Evolutionary conservation across 1,140 invertebrate species (phyloP).

Genomic region (Lineus longissimus): DNA sequence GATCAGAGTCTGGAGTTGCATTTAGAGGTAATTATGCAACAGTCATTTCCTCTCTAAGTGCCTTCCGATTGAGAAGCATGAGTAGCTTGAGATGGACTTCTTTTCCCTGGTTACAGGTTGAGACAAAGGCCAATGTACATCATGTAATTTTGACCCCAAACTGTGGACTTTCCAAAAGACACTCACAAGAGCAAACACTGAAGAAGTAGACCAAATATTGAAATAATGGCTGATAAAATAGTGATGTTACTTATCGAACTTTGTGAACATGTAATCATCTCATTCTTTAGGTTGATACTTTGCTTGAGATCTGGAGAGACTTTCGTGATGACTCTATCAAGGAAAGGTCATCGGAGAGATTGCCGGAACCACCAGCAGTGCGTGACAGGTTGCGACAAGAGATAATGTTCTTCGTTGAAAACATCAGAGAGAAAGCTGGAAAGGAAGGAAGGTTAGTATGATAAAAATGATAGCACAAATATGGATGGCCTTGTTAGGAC

Average conservation of each 20-base stretch:
- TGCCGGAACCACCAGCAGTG: slow-evolving; percentile 32
- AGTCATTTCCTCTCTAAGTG: too few species aligned
- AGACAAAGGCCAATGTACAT: too few species aligned
- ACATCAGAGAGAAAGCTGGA: slow-evolving; percentile 26
- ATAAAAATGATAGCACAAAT: not conserved
- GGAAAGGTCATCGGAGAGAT: slow-evolving; percentile 5
- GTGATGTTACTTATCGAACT: too few species aligned
- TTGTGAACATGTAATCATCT: too few species aligned
- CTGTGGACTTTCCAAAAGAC: too few species aligned
- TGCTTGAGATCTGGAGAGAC: slow-evolving; percentile 39
- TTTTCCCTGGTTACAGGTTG: too few species aligned
- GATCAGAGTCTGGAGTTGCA: slow-evolving; percentile 47
- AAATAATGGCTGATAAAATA: too few species aligned
- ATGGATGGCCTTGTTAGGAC: not conserved
- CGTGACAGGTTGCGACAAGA: slow-evolving; percentile 32
- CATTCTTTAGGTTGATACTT: slow-evolving; percentile 29
- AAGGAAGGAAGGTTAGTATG: slow-evolving; percentile 29
- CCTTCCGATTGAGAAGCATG: too few species aligned
- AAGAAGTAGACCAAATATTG: too few species aligned
- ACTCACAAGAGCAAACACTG: too few species aligned
- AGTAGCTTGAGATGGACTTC: too few species aligned
- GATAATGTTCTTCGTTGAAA: slow-evolving; percentile 35
- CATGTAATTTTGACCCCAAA: too few species aligned
- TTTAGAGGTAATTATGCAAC: slow-evolving; percentile 31
- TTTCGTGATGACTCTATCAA: slow-evolving; percentile 30